Evolutionary conservation across 1,140 invertebrate genomes (phyloP).

Genomic region (Hestina assimilis): DNA sequence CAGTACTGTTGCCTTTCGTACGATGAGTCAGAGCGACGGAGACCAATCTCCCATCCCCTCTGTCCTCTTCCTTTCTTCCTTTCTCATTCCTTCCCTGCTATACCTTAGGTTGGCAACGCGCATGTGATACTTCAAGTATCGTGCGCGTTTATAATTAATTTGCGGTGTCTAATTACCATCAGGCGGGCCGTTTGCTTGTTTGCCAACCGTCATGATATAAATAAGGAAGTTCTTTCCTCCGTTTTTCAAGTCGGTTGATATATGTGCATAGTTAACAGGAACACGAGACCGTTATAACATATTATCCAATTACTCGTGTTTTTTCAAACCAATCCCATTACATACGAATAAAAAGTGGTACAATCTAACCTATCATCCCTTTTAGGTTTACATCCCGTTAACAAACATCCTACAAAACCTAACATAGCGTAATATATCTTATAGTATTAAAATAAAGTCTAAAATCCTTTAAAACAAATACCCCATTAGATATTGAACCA

Average conservation of each 20-base stretch:
- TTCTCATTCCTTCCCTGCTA: too few species aligned
- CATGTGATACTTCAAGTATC: too few species aligned
- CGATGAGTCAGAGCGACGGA: too few species aligned
- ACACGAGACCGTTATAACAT: not conserved
- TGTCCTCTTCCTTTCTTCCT: too few species aligned
- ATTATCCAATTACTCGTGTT: not conserved
- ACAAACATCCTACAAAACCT: conserved; percentile 8
- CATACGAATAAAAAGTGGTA: conserved; percentile 5
- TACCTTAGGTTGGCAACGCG: too few species aligned
- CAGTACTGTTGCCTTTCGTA: too few species aligned
- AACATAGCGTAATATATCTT: not conserved
- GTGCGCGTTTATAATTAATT: too few species aligned
- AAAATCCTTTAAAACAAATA: not conserved
- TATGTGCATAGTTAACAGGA: not conserved
- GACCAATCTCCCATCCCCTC: too few species aligned
- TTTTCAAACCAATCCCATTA: not conserved
- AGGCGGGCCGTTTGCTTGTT: too few species aligned
- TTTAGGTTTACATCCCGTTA: conserved; percentile 9
- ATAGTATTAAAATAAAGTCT: not conserved
- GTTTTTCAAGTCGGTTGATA: not conserved
- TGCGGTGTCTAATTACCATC: too few species aligned
- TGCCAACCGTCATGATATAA: too few species aligned
- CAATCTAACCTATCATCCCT: conserved; percentile 11
- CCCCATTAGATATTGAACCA: not conserved
- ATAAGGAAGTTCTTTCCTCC: too few species aligned